Evolutionary conservation across 2,113 vertebrate genomes (phyloP).

Genomic region (Chrysochloris asiatica): DNA sequence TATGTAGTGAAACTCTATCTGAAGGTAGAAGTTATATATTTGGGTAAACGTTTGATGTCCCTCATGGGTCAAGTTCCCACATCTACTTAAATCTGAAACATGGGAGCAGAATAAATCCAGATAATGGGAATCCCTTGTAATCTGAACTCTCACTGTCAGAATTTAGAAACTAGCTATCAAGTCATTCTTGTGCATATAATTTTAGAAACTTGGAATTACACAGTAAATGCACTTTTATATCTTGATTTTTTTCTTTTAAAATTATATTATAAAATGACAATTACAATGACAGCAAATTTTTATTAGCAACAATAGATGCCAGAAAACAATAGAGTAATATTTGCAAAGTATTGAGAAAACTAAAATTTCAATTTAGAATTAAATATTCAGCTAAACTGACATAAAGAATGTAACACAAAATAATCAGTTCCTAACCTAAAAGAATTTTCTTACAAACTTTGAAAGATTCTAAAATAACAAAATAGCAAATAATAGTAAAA

Average conservation of each 20-base stretch:
- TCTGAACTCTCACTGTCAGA: not conserved
- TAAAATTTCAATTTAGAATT: not conserved
- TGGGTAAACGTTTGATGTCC: not conserved
- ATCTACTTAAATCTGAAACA: not conserved
- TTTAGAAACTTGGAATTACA: conserved; percentile 17
- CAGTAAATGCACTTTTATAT: not conserved
- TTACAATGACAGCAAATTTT: conserved; percentile 9
- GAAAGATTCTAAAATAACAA: conserved; percentile 14
- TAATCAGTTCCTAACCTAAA: not conserved
- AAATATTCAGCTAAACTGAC: no score
- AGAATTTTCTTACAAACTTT: not conserved
- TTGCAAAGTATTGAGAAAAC: conserved; percentile 39
- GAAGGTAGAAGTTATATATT: not conserved
- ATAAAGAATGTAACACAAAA: no score
- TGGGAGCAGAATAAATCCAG: not conserved
- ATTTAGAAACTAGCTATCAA: not conserved
- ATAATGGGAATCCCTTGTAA: not conserved
- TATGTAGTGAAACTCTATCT: not conserved
- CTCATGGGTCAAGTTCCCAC: not conserved
- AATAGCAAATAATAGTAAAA: not conserved
- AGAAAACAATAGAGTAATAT: no score
- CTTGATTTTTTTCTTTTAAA: conserved; percentile 42
- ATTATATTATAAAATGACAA: conserved; percentile 23
- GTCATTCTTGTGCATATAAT: not conserved
- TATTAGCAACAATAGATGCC: conserved; percentile 33